phyloP scores from a whole-genome alignment of 37 sponge, comb jelly and placozoan genomes.

The Eunapius fragilis region DNA sequence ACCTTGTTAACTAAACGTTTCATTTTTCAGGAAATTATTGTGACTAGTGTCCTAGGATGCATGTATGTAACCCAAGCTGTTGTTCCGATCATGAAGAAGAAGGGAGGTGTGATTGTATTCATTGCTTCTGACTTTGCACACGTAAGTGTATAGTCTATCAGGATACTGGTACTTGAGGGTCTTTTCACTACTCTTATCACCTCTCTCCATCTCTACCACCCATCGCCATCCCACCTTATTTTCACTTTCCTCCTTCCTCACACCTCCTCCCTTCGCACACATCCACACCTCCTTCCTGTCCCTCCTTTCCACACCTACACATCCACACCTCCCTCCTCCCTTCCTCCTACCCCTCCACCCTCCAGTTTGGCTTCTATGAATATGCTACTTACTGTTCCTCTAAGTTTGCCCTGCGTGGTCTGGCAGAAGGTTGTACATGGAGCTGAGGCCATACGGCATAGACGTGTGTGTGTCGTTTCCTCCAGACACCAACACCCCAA shows the following conservation, averaged over 20 bases:
- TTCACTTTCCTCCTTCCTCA: background rate
- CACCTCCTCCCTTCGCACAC: background rate
- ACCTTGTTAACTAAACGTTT: too few species aligned
- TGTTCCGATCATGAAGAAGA: conserved; percentile 81
- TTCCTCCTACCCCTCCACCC: too few species aligned
- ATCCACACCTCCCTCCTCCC: too few species aligned
- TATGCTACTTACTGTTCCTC: conserved; percentile 92
- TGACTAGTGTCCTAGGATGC: conserved; percentile 55
- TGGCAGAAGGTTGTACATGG: conserved; percentile 94
- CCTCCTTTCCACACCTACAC: too few species aligned
- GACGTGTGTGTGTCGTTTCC: too few species aligned
- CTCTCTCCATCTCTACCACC: background rate
- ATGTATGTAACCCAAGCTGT: conserved; percentile 77
- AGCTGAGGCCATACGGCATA: conserved; percentile 86
- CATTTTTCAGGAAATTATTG: conserved; percentile 54
- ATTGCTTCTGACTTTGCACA: conserved; percentile 91
- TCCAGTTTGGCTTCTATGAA: conserved; percentile 90
- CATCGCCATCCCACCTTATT: background rate
- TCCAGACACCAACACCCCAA: too few species aligned
- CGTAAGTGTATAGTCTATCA: conserved; percentile 6
- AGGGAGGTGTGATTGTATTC: conserved; percentile 87
- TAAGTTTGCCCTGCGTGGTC: conserved; percentile 92
- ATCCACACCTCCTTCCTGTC: background rate
- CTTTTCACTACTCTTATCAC: background rate
- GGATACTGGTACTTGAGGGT: too few species aligned